Percentiles rank a stretch among this genome's conserved stretches.
Evolutionary conservation across 2,113 vertebrate genomes (phyloP).

Genomic region (Arizona elegans): DNA sequence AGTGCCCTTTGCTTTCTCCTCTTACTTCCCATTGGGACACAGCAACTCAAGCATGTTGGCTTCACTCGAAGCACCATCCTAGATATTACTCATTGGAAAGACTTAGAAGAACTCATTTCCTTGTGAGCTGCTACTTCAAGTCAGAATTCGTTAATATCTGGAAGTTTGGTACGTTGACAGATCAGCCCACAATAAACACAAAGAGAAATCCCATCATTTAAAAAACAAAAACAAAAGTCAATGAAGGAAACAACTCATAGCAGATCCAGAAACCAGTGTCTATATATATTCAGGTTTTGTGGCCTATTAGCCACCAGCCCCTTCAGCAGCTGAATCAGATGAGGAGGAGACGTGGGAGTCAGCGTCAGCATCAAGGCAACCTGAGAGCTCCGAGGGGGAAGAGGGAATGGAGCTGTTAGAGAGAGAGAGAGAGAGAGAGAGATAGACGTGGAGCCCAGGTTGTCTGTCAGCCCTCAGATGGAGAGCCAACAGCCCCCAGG

Average conservation of each 20-base stretch:
- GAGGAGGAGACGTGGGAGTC: no score
- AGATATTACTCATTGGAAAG: background rate
- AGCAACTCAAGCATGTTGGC: background rate
- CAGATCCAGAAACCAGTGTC: background rate
- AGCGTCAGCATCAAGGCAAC: no score
- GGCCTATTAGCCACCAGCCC: no score
- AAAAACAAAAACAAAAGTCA: background rate
- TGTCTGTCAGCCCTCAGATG: no score
- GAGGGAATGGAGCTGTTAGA: no score
- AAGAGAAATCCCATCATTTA: background rate
- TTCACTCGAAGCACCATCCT: background rate
- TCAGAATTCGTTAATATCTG: background rate
- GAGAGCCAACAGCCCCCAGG: no score
- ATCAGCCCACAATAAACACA: background rate
- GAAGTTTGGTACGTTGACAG: background rate
- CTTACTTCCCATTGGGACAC: background rate
- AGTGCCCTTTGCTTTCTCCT: background rate
- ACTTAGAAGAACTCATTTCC: background rate
- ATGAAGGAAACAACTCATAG: background rate
- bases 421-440: no score
- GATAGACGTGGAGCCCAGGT: no score
- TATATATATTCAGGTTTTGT: background rate
- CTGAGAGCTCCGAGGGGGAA: no score
- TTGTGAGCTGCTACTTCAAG: background rate
- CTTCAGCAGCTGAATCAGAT: no score